Evolutionary conservation across 1,140 invertebrate species (phyloP).

Genomic region (Lasioglossum albipes): DNA sequence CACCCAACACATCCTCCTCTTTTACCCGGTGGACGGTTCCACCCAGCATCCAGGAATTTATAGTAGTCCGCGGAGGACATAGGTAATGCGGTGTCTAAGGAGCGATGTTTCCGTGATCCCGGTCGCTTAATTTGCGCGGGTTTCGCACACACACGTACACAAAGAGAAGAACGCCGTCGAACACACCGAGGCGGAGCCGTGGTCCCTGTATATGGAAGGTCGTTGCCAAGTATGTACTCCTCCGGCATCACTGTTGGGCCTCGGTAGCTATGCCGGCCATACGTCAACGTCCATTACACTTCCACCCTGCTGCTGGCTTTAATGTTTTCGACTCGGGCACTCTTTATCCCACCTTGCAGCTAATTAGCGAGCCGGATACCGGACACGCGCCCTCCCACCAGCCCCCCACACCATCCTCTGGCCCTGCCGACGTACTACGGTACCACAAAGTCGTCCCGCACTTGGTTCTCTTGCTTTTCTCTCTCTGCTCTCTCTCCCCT

Average conservation of each 20-base stretch:
- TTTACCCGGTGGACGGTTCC: too few species aligned
- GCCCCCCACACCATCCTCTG: conserved; percentile 28
- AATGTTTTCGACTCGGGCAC: conserved; percentile 71
- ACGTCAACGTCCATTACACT: conserved; percentile 71
- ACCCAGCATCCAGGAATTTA: neutral
- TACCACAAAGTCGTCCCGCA: conserved; percentile 57
- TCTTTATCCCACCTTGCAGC: conserved; percentile 73
- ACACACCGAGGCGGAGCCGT: neutral
- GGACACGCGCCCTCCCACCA: conserved; percentile 63
- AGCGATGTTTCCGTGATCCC: neutral
- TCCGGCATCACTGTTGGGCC: conserved; percentile 50
- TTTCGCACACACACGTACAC: neutral
- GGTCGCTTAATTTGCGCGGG: neutral
- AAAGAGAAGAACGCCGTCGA: too few species aligned
- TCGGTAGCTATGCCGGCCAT: conserved; percentile 64
- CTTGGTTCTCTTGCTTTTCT: conserved; percentile 39
- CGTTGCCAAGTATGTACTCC: conserved; percentile 60
- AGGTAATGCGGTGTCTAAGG: conserved; percentile 2
- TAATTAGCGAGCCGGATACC: conserved; percentile 72
- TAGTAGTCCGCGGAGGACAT: neutral
- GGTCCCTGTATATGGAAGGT: conserved; percentile 52
- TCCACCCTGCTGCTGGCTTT: conserved; percentile 62
- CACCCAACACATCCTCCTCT: too few species aligned
- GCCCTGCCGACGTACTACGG: conserved; percentile 28
- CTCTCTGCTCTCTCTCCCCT: conserved; percentile 46